phyloP scores from a whole-genome alignment of 2,113 vertebrate species.

The Tyrannus savana region DNA sequence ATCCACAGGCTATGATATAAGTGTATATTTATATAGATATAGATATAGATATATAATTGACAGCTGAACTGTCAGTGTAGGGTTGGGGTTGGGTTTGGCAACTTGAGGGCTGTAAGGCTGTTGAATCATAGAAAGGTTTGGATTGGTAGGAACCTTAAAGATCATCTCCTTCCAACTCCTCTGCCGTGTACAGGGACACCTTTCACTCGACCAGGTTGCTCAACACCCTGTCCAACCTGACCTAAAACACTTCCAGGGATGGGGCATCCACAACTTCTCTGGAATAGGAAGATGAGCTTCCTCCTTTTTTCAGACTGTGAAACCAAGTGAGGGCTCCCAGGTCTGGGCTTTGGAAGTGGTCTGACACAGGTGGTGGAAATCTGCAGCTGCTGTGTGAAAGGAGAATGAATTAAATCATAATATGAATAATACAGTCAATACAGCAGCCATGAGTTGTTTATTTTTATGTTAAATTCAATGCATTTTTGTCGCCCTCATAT shows the following conservation, averaged over 20 bases:
- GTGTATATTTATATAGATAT: too few relatives aligned
- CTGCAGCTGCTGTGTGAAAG: not conserved
- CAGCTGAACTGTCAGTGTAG: not conserved
- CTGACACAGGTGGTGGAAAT: not conserved
- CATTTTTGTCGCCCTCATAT: constrained; percentile 62
- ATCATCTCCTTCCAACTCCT: not conserved
- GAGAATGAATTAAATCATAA: constrained; percentile 46
- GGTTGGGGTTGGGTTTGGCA: not conserved
- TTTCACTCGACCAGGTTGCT: not conserved
- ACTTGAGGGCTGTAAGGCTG: not conserved
- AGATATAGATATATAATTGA: too few relatives aligned
- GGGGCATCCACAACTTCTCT: not conserved
- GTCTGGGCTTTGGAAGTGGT: not conserved
- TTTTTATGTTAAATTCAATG: constrained; percentile 72
- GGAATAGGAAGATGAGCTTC: not conserved
- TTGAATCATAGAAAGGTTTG: not conserved
- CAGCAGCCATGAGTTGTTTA: constrained; percentile 65
- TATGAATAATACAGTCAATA: constrained; percentile 64
- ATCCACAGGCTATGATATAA: not conserved
- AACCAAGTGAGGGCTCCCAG: not conserved
- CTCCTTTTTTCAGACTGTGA: not conserved
- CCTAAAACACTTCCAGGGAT: not conserved
- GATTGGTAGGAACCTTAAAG: not conserved
- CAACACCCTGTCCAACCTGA: not conserved
- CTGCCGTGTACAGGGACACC: not conserved